phyloP scores from a whole-genome alignment of 2,888 invertebrate genomes.

The Torymus tubicola region DNA sequence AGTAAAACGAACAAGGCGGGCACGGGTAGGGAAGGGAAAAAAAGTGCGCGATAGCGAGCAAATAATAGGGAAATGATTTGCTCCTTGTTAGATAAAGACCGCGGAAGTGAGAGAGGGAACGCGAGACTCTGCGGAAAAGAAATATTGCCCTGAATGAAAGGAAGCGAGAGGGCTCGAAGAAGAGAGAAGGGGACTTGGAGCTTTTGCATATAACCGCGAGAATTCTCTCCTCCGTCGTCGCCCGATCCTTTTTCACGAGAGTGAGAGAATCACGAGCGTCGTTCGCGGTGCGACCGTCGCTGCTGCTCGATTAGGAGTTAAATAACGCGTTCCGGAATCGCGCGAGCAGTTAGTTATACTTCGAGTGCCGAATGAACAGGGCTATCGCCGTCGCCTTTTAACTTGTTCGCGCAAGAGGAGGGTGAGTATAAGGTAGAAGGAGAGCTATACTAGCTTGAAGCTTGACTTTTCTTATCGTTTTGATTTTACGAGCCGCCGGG shows the following conservation, averaged over 20 bases:
- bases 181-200: slow-evolving; percentile 10
- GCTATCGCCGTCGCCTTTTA: slow-evolving; percentile 33
- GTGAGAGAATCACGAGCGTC: slow-evolving; percentile 57
- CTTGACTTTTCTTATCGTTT: neutral
- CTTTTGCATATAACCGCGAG: slow-evolving; percentile 33
- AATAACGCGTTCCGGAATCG: slow-evolving; percentile 63
- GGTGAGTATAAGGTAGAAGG: neutral
- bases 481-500: neutral
- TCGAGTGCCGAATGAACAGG: slow-evolving; percentile 13
- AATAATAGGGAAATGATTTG: slow-evolving; percentile 77
- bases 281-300: slow-evolving; percentile 67
- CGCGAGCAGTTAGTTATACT: slow-evolving; percentile 44
- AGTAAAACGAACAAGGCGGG: too few relatives aligned
- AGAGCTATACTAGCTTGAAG: neutral
- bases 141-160: slow-evolving; percentile 71
- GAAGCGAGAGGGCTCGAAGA: slow-evolving; percentile 13
- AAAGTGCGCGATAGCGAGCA: slow-evolving; percentile 73
- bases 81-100: slow-evolving; percentile 76
- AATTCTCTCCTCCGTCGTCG: slow-evolving; percentile 3
- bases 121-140: slow-evolving; percentile 74
- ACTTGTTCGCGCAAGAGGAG: slow-evolving; percentile 9
- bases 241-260: slow-evolving; percentile 64
- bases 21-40: too few relatives aligned
- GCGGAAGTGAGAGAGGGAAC: slow-evolving; percentile 36
- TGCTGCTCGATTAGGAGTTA: slow-evolving; percentile 71